phyloP scores from a whole-genome alignment of 2,113 vertebrate genomes.

The Trachemys scripta region DNA sequence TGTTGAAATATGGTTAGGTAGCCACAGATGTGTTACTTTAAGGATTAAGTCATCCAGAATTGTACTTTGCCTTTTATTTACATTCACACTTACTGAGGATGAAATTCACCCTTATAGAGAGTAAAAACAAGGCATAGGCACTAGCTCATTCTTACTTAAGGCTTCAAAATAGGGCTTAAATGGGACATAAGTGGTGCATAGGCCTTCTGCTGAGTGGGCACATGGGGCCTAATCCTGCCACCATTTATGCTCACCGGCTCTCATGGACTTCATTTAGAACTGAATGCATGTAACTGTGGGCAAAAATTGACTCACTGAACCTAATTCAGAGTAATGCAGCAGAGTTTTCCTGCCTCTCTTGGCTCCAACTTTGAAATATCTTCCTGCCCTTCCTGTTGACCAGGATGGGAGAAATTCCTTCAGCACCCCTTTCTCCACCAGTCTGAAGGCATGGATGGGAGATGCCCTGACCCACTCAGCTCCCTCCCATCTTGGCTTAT shows the following conservation, averaged over 20 bases:
- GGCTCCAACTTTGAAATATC: neutral
- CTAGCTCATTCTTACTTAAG: neutral
- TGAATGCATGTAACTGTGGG: neutral
- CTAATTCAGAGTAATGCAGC: neutral
- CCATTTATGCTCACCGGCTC: neutral
- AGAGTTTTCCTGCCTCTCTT: neutral
- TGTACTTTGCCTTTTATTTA: neutral
- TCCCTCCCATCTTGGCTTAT: neutral
- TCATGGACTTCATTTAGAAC: constrained; percentile 16
- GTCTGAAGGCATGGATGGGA: neutral
- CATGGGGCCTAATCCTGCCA: neutral
- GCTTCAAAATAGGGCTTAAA: neutral
- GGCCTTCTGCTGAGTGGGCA: neutral
- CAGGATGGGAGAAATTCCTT: neutral
- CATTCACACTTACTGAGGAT: neutral
- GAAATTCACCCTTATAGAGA: neutral
- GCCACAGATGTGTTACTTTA: neutral
- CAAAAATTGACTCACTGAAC: neutral
- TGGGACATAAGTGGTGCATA: neutral
- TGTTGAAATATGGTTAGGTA: neutral
- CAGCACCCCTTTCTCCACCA: neutral
- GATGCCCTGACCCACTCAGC: neutral
- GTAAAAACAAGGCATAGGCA: neutral
- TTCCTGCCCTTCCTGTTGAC: neutral
- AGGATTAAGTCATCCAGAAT: neutral